These are phyloP conservation scores for Zaprionus taronus DNA, from an alignment of 1,140 invertebrate genomes.

Conservation along the genomic window DNA sequence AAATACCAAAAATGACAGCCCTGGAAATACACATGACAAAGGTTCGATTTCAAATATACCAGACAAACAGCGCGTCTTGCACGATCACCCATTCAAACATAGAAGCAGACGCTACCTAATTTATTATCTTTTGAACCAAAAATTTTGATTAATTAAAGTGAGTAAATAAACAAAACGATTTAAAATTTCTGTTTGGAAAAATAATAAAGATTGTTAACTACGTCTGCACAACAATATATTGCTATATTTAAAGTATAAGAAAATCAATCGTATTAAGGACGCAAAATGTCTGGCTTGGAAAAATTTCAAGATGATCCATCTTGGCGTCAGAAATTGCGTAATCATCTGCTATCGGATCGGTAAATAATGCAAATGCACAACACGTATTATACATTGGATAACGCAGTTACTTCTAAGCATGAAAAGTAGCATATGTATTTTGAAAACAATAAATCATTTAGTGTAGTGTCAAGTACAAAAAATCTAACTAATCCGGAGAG, in stretches of 20 bases:
- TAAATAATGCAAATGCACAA: constrained; percentile 57
- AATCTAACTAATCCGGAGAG: background rate
- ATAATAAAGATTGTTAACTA: background rate
- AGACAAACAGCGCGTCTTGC: constrained; percentile 21
- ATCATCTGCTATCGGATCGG: constrained; percentile 69
- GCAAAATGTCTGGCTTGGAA: constrained; percentile 67
- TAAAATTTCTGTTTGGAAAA: background rate
- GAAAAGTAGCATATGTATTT: constrained; percentile 13
- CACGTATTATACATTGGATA: background rate
- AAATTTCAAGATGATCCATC: constrained; percentile 75
- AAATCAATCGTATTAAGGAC: constrained; percentile 14
- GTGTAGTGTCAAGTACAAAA: constrained; percentile 13
- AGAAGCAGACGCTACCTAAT: background rate
- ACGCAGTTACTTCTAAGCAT: constrained; percentile 14
- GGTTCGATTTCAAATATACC: constrained; percentile 22
- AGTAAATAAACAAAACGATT: background rate
- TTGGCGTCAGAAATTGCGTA: constrained; percentile 72
- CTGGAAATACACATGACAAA: background rate
- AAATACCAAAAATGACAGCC: background rate
- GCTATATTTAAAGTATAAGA: constrained; percentile 17
- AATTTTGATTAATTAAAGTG: constrained; percentile 16
- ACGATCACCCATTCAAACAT: constrained; percentile 19
- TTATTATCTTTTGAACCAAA: background rate
- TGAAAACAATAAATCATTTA: constrained; percentile 2
- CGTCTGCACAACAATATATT: background rate